Conservation (phyloP, 2,113 vertebrate species). For the Cinclus cinclus region DNA sequence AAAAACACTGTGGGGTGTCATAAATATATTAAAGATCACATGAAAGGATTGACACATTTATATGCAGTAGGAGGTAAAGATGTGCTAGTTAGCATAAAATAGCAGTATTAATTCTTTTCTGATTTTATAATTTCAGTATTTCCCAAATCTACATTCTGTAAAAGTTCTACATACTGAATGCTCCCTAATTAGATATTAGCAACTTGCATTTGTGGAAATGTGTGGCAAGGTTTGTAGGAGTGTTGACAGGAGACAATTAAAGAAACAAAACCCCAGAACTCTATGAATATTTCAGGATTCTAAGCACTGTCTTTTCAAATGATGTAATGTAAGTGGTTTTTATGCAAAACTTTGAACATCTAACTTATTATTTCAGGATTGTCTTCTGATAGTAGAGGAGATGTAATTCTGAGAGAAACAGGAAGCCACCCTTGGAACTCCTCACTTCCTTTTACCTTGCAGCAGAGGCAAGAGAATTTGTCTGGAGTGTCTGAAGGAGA, state of each 20-base stretch:
- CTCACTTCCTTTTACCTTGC: not conserved
- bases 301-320: not conserved
- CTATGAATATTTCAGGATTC: not conserved
- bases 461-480: not conserved
- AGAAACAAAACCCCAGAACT: not conserved
- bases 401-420: not conserved
- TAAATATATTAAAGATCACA: not conserved
- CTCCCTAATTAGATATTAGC: not conserved
- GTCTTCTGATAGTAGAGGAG: not conserved
- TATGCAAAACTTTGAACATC: not conserved
- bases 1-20: not conserved
- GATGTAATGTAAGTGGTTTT: not conserved
- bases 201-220: not conserved
- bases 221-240: not conserved
- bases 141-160: not conserved
- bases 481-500: not conserved
- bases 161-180: not conserved
- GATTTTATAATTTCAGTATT: not conserved
- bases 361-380: constrained; percentile 59
- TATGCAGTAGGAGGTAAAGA: not conserved
- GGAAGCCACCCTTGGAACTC: not conserved
- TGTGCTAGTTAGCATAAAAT: not conserved
- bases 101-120: not conserved
- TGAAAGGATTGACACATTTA: not conserved
- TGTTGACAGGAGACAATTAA: not conserved